Base-by-base conservation (phyloP, 2,113 vertebrate species). In the Pedionomus torquatus region DNA sequence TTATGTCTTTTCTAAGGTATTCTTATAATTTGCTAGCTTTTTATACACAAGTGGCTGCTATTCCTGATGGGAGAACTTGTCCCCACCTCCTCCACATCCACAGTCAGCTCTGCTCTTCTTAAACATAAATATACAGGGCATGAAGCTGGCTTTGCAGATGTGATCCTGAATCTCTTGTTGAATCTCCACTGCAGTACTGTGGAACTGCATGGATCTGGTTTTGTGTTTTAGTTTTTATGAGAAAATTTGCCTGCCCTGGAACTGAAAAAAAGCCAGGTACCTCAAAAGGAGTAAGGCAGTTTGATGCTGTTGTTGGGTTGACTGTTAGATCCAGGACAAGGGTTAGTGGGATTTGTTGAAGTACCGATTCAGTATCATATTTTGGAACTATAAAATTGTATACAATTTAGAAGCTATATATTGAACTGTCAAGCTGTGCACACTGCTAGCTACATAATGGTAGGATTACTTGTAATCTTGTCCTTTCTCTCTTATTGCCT, bases 371-470 rank as follows among this genome's bases (percentile, higher is more conserved):
- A 61, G 48, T 92, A 26, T 58, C 35, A 75, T 66, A 57, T 54
- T 95, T 82, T 89, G 21, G 26, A 95, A 84, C 35, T 60, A 66
- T 74, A 81, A 91, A 94, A 91, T 95, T 58, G 6, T 78, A 71
- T 84, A 75, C 43, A 33, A 71, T 89, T 96, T 91, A 75, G 60
- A 94, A 81, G 33, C 39, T 79, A 46, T 72, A 72, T 69, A 68
- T 71, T 89, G 65, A 89, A 91, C 44, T 82, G 13, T 69, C 83
- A 95, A 76, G 26, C 57, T 91, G 83, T 87, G 48, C 48, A 41
- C 2, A 1, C 48, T 60, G 74, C 43, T 91, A 75, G 58, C 41
- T 74, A 63, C 7, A 35, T 63, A 90, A 88, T 49, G 17, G 37
- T 46, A 80, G 25, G 15, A 74, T 31, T 70, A 19, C 35, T 92